phyloP scores from a whole-genome alignment of 64 coral and sea anemone genomes.

The Acropora tenuis region DNA sequence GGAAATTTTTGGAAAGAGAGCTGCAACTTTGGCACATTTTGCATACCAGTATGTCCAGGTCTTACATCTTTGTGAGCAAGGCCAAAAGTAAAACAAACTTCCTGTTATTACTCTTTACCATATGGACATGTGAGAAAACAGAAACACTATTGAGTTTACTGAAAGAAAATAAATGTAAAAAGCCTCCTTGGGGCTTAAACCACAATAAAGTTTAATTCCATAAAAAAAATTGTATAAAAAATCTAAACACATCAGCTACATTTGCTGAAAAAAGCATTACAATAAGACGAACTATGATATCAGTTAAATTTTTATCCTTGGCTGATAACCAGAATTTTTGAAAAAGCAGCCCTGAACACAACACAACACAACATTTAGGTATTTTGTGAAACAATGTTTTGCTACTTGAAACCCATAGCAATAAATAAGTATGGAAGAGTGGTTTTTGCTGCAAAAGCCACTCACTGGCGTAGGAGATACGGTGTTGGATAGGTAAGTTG shows the following conservation, averaged over 20 bases:
- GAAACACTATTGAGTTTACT: neutral
- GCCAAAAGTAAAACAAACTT: slow-evolving; percentile 15
- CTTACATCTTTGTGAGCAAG: slow-evolving; percentile 6
- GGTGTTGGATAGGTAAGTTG: neutral
- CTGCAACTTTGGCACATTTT: slow-evolving; percentile 2
- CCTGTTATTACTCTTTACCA: slow-evolving; percentile 3
- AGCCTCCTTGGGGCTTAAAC: neutral
- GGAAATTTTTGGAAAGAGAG: slow-evolving; percentile 9
- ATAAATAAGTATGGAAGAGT: slow-evolving; percentile 2
- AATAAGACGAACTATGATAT: neutral
- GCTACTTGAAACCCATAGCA: slow-evolving; percentile 19
- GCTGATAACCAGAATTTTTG: neutral
- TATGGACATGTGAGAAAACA: neutral
- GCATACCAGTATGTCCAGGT: slow-evolving; percentile 3
- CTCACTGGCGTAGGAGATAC: neutral
- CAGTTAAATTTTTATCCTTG: slow-evolving; percentile 2
- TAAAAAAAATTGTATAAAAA: neutral
- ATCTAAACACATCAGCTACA: slow-evolving; percentile 17
- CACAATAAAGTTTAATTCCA: slow-evolving; percentile 13
- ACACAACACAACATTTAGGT: neutral
- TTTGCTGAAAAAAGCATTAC: slow-evolving; percentile 22
- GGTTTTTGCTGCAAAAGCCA: slow-evolving; percentile 3
- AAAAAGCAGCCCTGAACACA: neutral
- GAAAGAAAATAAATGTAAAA: slow-evolving; percentile 11
- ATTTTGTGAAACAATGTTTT: slow-evolving; percentile 7